Percentiles rank a stretch among this genome's conserved stretches.
Evolutionary conservation across 2,113 vertebrate species (phyloP).

Genomic region (Chrysemys picta): DNA sequence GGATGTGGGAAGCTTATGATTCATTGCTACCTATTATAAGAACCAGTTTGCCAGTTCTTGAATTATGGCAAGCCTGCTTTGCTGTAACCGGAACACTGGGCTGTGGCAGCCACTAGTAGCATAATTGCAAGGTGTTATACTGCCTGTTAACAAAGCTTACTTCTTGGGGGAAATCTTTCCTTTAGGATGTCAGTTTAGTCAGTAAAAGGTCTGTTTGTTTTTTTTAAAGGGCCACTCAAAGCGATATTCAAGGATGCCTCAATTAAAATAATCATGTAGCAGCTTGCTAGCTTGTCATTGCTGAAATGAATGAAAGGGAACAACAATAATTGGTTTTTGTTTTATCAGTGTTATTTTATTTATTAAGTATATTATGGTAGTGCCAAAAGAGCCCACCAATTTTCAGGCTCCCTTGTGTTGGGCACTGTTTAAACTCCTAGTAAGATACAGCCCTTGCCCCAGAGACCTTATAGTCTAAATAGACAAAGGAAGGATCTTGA

Average conservation of each 20-base stretch:
- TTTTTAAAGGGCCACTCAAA: neutral
- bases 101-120: neutral
- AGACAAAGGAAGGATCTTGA: neutral
- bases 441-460: neutral
- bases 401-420: neutral
- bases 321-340: neutral
- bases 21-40: slow-evolving; percentile 29
- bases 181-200: neutral
- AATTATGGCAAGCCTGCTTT: slow-evolving; percentile 52
- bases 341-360: neutral
- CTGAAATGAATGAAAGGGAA: neutral
- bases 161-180: neutral
- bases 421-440: neutral
- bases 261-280: neutral
- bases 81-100: neutral
- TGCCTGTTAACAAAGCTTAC: slow-evolving; percentile 41
- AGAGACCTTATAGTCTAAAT: neutral
- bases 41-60: slow-evolving; percentile 35
- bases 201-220: neutral
- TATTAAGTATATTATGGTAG: neutral
- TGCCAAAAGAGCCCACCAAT: accelerated
- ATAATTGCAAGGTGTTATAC: neutral
- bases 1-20: slow-evolving; percentile 38
- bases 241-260: neutral
- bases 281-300: neutral